A percentile compares a stretch with the other conserved stretches of the same genome.
Conservation (phyloP, 2,113 vertebrate species). For the Regulus satrapa region DNA sequence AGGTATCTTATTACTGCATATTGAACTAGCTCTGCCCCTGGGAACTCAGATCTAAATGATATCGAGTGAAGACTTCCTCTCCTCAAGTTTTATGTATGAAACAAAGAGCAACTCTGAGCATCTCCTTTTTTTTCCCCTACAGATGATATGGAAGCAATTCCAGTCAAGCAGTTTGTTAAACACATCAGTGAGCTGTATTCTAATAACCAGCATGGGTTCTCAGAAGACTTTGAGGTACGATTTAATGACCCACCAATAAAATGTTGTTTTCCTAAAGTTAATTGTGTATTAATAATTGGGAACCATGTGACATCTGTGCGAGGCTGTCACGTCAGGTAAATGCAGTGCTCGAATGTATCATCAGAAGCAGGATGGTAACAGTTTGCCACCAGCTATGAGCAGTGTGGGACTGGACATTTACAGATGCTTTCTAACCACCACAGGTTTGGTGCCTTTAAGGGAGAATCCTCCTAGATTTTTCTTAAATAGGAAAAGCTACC, state of each 20-base stretch:
- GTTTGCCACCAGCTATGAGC: not conserved
- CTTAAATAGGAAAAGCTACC: not conserved
- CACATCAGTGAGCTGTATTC: constrained; percentile 87
- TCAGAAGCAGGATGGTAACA: not conserved
- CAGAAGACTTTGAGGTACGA: constrained; percentile 91
- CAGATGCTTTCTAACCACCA: not conserved
- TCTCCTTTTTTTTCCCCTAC: constrained; percentile 48
- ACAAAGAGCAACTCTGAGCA: constrained; percentile 27
- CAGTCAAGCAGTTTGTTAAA: constrained; percentile 90
- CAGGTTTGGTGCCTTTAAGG: not conserved
- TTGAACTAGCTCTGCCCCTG: not conserved
- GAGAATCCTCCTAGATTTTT: not conserved
- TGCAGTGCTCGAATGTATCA: not conserved
- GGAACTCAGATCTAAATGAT: not conserved
- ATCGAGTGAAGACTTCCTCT: not conserved
- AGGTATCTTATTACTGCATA: not conserved
- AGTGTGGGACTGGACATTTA: not conserved
- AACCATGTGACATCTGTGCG: not conserved
- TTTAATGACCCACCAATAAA: constrained; percentile 27
- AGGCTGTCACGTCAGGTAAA: not conserved
- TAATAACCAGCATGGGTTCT: constrained; percentile 90
- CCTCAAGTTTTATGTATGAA: not conserved
- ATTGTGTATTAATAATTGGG: not conserved
- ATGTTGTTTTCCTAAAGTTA: constrained; percentile 16
- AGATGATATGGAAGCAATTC: constrained; percentile 94